Percentiles rank a stretch among this genome's conserved stretches.
Evolutionary conservation across 2,797 vertebrate genomes (phyloP).

Genomic region (Microhierax caerulescens): DNA sequence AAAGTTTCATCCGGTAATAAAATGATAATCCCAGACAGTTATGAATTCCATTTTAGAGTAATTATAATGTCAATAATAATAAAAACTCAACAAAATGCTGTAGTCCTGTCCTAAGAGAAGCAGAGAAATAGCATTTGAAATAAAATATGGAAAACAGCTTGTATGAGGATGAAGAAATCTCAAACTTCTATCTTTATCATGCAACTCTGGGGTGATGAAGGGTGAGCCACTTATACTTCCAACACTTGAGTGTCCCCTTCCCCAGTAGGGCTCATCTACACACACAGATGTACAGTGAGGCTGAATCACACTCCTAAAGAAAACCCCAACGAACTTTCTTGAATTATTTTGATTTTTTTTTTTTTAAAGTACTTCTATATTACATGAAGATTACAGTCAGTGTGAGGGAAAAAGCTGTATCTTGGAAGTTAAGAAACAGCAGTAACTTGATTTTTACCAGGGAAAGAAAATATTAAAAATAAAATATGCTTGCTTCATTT

Average conservation of each 20-base stretch:
- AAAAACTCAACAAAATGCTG: background rate
- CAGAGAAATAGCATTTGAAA: background rate
- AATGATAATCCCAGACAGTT: background rate
- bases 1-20: background rate
- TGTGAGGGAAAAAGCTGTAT: background rate
- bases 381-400: background rate
- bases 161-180: background rate
- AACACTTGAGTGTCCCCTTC: background rate
- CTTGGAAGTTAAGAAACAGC: background rate
- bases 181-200: background rate
- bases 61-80: background rate
- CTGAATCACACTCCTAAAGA: background rate
- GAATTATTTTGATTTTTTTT: background rate
- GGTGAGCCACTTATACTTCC: background rate
- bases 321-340: background rate
- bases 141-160: background rate
- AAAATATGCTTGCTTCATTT: background rate
- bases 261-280: background rate
- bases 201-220: background rate
- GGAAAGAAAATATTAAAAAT: background rate
- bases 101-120: background rate
- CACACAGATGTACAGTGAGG: background rate
- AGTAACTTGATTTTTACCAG: background rate
- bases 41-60: background rate
- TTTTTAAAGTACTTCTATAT: background rate